Evolutionary conservation across 2,888 invertebrate genomes (phyloP).

Genomic region (Rhamphomyia laevipes): DNA sequence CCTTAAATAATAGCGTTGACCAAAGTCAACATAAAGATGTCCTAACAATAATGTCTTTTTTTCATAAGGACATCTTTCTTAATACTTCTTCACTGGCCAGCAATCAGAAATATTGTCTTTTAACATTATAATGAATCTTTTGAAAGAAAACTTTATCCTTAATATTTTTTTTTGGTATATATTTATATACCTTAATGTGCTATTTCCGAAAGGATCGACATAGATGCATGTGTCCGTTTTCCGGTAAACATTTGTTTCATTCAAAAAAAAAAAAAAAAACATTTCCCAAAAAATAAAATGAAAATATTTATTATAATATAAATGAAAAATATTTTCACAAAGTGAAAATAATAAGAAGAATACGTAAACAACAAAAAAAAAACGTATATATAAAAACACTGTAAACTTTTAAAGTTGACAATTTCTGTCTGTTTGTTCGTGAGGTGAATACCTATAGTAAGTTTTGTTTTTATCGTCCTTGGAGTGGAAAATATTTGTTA

Average conservation of each 20-base stretch:
- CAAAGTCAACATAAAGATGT: too few species aligned
- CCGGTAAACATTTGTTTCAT: neutral
- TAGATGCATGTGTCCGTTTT: neutral
- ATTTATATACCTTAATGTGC: neutral
- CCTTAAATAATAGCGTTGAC: too few species aligned
- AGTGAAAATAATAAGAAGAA: neutral
- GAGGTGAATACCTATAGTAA: conserved; percentile 11
- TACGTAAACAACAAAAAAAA: neutral
- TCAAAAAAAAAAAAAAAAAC: neutral
- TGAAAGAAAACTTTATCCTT: neutral
- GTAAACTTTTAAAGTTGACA: conserved; percentile 10
- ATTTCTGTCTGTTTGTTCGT: conserved; percentile 16
- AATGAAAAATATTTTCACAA: neutral
- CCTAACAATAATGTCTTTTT: too few species aligned
- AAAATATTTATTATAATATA: neutral
- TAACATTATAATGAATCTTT: too few species aligned
- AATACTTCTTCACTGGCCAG: too few species aligned
- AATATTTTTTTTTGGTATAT: too few species aligned
- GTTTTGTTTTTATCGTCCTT: too few species aligned
- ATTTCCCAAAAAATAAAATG: neutral
- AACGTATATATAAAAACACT: neutral
- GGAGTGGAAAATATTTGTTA: too few species aligned
- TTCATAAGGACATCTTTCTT: too few species aligned
- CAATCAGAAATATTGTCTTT: too few species aligned
- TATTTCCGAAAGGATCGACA: neutral